Evolutionary conservation across 2,797 vertebrate genomes (phyloP).

Genomic region (Botia kubotai): DNA sequence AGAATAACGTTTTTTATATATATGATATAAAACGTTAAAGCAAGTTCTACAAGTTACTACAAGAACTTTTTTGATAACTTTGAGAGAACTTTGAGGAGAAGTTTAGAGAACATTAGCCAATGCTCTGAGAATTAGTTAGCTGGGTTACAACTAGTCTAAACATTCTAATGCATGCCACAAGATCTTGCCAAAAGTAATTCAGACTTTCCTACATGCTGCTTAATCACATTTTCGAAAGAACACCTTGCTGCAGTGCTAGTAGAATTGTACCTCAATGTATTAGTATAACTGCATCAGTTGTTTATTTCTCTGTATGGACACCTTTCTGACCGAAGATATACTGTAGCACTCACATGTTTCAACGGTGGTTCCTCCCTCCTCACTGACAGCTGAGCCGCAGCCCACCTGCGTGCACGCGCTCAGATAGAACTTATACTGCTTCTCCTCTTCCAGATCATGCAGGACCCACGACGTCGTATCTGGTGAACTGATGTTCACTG

Average conservation of each 20-base stretch:
- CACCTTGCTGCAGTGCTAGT: conserved; percentile 37
- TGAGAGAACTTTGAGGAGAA: too few relatives aligned
- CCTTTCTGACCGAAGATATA: conserved; percentile 20
- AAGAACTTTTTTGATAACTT: too few relatives aligned
- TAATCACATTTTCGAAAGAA: conserved; percentile 37
- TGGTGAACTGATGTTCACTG: conserved; percentile 77
- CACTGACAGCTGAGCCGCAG: conserved; percentile 83
- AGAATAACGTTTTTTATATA: too few relatives aligned
- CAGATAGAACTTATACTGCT: conserved; percentile 88
- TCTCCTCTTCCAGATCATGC: conserved; percentile 74
- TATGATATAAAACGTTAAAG: too few relatives aligned
- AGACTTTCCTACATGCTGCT: conserved; percentile 11
- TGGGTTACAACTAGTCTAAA: conserved; percentile 3
- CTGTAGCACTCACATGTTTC: conserved; percentile 80
- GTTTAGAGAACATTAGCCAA: too few relatives aligned
- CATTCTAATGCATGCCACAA: background rate
- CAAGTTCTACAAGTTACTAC: too few relatives aligned
- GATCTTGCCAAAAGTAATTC: conserved; percentile 19
- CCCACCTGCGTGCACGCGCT: conserved; percentile 87
- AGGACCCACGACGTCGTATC: conserved; percentile 83
- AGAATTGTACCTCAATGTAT: conserved; percentile 11
- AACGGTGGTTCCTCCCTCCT: conserved; percentile 78
- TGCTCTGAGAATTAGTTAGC: too few relatives aligned
- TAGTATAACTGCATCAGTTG: conserved; percentile 13
- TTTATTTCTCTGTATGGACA: conserved; percentile 13